phyloP scores from a whole-genome alignment of 2,797 vertebrate genomes.

The Sebastes minor region DNA sequence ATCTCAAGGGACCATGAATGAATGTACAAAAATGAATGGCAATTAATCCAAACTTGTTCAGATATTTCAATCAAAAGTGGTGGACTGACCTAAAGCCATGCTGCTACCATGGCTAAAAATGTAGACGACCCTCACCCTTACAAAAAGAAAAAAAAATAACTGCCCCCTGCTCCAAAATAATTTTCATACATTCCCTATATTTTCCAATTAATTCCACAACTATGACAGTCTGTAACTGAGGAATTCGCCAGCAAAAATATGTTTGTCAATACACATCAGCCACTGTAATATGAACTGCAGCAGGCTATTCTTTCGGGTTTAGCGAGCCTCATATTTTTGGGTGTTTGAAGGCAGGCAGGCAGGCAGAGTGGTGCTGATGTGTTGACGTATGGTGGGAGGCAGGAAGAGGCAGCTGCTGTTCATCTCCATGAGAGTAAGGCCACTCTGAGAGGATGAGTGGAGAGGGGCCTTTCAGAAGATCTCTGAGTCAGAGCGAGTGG shows the following conservation, averaged over 20 bases:
- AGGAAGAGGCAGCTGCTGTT: conserved; percentile 70
- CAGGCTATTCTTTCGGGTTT: conserved; percentile 39
- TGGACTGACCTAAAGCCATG: background rate
- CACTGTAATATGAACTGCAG: conserved; percentile 21
- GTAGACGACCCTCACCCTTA: rapidly evolving
- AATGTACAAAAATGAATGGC: background rate
- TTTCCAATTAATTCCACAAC: background rate
- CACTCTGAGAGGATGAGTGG: conserved; percentile 65
- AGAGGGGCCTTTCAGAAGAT: conserved; percentile 63
- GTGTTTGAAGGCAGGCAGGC: conserved; percentile 47
- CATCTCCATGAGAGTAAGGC: conserved; percentile 65
- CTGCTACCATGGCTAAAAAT: background rate
- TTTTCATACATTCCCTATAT: background rate
- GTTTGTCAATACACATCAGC: conserved; percentile 28
- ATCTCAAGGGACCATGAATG: background rate
- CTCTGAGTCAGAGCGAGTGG: conserved; percentile 75
- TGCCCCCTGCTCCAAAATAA: background rate
- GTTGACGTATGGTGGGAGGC: conserved; percentile 67
- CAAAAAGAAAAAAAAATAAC: background rate
- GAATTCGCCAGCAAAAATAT: background rate
- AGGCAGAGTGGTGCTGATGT: conserved; percentile 53
- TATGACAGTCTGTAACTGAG: background rate
- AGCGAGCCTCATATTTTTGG: conserved; percentile 36
- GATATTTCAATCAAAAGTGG: background rate
- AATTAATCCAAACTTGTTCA: background rate